phyloP scores from a whole-genome alignment of 37 sponge, comb jelly and placozoan genomes.

The Diacarnus erythraeanus region DNA sequence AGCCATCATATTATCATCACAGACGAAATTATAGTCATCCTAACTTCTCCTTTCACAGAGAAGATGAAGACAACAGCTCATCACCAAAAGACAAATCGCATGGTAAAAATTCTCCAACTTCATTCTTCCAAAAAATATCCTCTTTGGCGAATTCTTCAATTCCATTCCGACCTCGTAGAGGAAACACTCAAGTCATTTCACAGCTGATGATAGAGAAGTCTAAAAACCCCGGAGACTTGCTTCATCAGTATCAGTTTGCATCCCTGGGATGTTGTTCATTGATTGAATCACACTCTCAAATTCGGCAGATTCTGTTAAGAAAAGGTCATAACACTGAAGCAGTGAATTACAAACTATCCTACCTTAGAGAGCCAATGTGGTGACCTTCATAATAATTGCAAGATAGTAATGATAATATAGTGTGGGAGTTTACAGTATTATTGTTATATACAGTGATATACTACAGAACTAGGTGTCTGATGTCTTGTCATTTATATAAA shows the following conservation, averaged over 20 bases:
- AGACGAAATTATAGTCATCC: conserved; percentile 5
- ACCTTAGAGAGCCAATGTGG: conserved; percentile 19
- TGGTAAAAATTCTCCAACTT: no score
- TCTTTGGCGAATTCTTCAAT: no score
- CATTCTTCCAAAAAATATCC: neutral
- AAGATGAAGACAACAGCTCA: neutral
- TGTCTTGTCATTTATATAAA: no score
- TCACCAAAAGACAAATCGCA: no score
- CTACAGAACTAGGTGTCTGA: no score
- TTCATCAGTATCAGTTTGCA: conserved; percentile 22
- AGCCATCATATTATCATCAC: neutral
- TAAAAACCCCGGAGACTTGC: conserved; percentile 6
- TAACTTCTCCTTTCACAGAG: neutral
- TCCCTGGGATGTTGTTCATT: neutral
- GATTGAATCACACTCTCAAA: neutral
- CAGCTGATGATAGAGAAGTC: neutral
- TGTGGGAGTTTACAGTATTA: no score
- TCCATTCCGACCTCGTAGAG: no score
- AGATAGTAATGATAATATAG: no score
- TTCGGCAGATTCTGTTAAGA: neutral
- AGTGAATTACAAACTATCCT: conserved; percentile 42
- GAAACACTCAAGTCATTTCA: no score
- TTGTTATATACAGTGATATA: no score
- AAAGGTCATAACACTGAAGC: conserved; percentile 17
- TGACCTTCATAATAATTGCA: neutral